phyloP scores from a whole-genome alignment of 2,113 vertebrate species.

The Calyptommatus sinebrachiatus region DNA sequence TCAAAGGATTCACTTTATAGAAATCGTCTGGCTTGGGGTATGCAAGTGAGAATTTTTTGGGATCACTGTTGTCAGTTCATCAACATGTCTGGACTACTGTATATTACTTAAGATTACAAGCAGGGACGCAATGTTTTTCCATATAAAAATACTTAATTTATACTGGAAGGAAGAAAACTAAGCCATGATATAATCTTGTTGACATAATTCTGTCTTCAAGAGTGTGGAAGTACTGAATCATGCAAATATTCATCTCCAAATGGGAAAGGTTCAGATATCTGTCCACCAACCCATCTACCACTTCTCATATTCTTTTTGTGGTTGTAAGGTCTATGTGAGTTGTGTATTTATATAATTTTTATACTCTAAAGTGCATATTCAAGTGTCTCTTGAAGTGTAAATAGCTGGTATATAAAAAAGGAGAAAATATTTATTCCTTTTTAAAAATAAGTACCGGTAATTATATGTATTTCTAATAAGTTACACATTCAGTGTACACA shows the following conservation, averaged over 20 bases:
- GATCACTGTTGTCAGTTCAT: background rate
- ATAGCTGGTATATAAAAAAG: slow-evolving; percentile 26
- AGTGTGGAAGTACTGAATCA: background rate
- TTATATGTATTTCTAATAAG: slow-evolving; percentile 4
- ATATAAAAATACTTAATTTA: background rate
- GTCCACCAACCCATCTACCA: no score
- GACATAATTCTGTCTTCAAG: background rate
- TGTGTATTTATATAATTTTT: slow-evolving; percentile 28
- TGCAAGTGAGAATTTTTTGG: no score
- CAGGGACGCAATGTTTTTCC: background rate
- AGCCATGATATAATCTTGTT: background rate
- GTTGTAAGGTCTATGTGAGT: background rate
- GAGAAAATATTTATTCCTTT: slow-evolving; percentile 11
- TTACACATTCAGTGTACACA: background rate
- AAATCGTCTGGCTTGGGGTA: no score
- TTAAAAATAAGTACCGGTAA: background rate
- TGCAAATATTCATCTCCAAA: background rate
- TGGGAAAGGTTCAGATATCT: background rate
- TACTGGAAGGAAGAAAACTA: background rate
- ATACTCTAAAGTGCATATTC: slow-evolving; percentile 11
- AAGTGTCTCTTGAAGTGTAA: background rate
- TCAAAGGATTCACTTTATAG: no score
- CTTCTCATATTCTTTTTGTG: background rate
- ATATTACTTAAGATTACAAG: background rate
- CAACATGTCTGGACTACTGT: background rate